phyloP scores from a whole-genome alignment of 2,113 vertebrate species.

The Craseonycteris thonglongyai region DNA sequence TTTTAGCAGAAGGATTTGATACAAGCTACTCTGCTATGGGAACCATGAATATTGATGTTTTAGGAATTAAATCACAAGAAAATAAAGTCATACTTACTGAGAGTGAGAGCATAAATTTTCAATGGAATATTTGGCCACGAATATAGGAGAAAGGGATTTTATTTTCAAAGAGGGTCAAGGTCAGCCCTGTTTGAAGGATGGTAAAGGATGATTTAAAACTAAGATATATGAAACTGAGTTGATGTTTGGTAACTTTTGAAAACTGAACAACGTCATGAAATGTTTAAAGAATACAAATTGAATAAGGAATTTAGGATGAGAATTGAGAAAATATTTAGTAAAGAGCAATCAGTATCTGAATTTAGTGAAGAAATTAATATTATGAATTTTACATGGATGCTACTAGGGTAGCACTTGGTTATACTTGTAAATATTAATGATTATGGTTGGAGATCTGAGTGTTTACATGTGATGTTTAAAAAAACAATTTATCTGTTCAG shows the following conservation, averaged over 20 bases:
- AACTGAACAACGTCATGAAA: not conserved
- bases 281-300: not conserved
- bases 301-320: not conserved
- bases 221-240: not conserved
- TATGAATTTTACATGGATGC: not conserved
- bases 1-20: not conserved
- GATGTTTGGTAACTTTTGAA: not conserved
- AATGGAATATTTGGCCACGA: not conserved
- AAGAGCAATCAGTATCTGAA: not conserved
- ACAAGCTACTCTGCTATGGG: not conserved
- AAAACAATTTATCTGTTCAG: not conserved
- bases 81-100: not conserved
- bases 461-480: not conserved
- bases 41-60: not conserved
- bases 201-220: slow-evolving; percentile 4
- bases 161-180: not conserved
- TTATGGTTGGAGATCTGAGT: not conserved
- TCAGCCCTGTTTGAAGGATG: not conserved
- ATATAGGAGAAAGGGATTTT: not conserved
- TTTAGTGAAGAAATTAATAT: not conserved
- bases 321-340: not conserved
- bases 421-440: not conserved
- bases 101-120: not conserved
- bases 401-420: not conserved
- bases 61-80: not conserved